Evolutionary conservation across 2,888 invertebrate genomes (phyloP).

Genomic region (Megamerina dolium): DNA sequence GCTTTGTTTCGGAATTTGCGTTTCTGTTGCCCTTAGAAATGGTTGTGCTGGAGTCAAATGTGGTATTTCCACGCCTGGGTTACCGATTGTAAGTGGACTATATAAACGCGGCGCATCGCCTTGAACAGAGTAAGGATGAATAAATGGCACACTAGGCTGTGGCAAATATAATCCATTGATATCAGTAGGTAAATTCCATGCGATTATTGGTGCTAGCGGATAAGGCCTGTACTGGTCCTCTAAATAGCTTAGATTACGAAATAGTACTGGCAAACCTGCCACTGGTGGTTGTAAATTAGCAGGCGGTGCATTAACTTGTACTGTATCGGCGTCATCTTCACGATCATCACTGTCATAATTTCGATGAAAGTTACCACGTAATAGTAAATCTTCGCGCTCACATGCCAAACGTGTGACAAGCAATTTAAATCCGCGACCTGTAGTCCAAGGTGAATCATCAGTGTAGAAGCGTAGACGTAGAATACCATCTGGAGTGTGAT

Average conservation of each 20-base stretch:
- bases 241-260: slow-evolving; percentile 22
- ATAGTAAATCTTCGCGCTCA: slow-evolving; percentile 31
- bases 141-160: neutral
- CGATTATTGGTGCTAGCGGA: slow-evolving; percentile 17
- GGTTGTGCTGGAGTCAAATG: neutral
- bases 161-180: slow-evolving; percentile 7
- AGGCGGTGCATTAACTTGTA: slow-evolving; percentile 27
- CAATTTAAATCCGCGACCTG: slow-evolving; percentile 51
- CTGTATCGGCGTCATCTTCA: slow-evolving; percentile 26
- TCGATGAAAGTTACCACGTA: slow-evolving; percentile 15
- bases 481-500: slow-evolving; percentile 50
- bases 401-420: slow-evolving; percentile 52
- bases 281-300: slow-evolving; percentile 21
- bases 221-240: slow-evolving; percentile 18
- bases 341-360: slow-evolving; percentile 14
- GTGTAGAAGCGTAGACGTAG: slow-evolving; percentile 51
- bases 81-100: neutral
- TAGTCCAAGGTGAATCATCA: slow-evolving; percentile 39
- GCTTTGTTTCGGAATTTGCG: neutral
- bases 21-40: neutral
- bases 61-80: neutral
- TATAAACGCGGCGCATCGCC: neutral
- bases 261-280: slow-evolving; percentile 20
- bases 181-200: slow-evolving; percentile 16
- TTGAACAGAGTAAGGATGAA: neutral